These are phyloP conservation scores for Cygnus buccinator DNA, from an alignment of 2,113 vertebrate genomes.

Conservation along the genomic window DNA sequence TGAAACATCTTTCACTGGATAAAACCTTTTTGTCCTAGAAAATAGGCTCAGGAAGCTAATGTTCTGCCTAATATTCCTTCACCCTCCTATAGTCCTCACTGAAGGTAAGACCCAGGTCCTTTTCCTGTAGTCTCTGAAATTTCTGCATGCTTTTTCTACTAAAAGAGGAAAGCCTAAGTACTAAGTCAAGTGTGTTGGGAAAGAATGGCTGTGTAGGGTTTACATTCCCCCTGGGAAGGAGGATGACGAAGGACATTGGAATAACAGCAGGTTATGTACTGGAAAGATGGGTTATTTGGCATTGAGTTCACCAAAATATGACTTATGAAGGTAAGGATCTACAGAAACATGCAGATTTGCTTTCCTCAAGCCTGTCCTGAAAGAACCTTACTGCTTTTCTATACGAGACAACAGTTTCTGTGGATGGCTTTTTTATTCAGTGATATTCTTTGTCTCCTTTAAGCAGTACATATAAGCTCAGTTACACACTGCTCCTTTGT, in stretches of 20 bases:
- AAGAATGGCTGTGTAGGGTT: background rate
- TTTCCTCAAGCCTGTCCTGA: background rate
- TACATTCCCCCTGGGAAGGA: background rate
- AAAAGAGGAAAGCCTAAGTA: background rate
- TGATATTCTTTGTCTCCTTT: background rate
- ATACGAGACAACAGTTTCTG: background rate
- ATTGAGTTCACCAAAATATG: background rate
- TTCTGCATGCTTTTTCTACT: background rate
- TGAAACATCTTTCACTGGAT: background rate
- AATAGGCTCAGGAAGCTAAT: background rate
- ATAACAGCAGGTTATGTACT: background rate
- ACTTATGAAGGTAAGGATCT: background rate
- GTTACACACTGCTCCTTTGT: background rate
- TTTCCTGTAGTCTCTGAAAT: background rate
- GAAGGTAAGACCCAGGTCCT: background rate
- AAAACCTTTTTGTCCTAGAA: background rate
- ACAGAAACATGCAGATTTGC: background rate
- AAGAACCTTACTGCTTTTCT: background rate
- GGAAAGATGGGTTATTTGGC: background rate
- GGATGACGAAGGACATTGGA: background rate
- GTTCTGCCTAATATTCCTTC: background rate
- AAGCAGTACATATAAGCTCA: background rate
- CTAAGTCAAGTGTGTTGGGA: background rate
- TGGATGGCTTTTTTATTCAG: background rate
- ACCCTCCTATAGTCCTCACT: background rate